phyloP scores from a whole-genome alignment of 2,888 invertebrate genomes.

The Xylota segnis region DNA sequence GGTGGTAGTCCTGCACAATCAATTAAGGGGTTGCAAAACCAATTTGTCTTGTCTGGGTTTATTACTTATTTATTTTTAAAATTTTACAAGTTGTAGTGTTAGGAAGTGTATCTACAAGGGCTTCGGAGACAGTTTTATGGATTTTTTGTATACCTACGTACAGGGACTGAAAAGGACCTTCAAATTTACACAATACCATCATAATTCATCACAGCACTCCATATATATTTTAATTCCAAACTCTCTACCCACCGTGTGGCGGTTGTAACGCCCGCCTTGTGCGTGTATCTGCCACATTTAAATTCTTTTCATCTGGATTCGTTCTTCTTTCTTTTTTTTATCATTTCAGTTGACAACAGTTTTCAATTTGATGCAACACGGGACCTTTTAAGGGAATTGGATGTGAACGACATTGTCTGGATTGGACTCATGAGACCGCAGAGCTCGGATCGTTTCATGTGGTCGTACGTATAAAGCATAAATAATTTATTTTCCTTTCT shows the following conservation, averaged over 20 bases:
- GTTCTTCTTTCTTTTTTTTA: constrained; percentile 3
- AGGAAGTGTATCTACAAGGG: too few species aligned
- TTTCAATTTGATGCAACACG: constrained; percentile 92
- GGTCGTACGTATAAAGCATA: constrained; percentile 88
- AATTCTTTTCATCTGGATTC: constrained; percentile 39
- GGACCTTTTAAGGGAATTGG: constrained; percentile 91
- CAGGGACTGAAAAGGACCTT: too few species aligned
- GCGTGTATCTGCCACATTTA: constrained; percentile 49
- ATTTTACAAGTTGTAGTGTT: too few species aligned
- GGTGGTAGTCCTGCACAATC: constrained; percentile 12
- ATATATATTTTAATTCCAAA: constrained; percentile 24
- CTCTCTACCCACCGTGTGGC: not conserved
- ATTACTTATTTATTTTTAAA: not conserved
- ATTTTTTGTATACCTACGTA: too few species aligned
- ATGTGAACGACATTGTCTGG: constrained; percentile 91
- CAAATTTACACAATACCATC: not conserved
- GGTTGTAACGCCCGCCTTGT: not conserved
- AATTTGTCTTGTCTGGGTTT: constrained; percentile 18
- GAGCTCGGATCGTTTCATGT: constrained; percentile 89
- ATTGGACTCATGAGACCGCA: constrained; percentile 91
- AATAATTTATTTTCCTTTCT: constrained; percentile 50
- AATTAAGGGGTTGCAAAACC: constrained; percentile 7
- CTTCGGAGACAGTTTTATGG: too few species aligned
- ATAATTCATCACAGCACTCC: not conserved
- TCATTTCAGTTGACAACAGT: constrained; percentile 88